A percentile compares a stretch with the other conserved stretches of the same genome.
These are phyloP conservation scores for Vimba vimba DNA, from an alignment of 2,113 vertebrate species.

Conservation along the genomic window DNA sequence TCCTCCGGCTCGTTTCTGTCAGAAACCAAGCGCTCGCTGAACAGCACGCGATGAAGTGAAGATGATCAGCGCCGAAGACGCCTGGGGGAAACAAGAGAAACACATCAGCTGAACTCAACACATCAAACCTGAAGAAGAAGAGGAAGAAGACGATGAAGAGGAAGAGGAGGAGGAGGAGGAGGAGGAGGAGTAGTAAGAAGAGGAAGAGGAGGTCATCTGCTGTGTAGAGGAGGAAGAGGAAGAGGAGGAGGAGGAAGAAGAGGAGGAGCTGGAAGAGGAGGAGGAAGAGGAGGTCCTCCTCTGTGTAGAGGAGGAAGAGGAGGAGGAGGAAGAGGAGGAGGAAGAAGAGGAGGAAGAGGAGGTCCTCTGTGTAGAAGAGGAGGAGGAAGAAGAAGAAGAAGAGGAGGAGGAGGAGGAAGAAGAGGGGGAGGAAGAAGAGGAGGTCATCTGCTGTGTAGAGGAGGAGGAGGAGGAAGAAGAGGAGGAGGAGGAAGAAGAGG, in stretches of 20 bases:
- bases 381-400: no score
- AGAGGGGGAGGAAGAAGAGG: neutral
- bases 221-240: no score
- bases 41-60: slow-evolving; percentile 47
- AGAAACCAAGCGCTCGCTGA: slow-evolving; percentile 49
- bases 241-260: no score
- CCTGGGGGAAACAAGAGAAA: slow-evolving; percentile 65
- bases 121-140: slow-evolving; percentile 29
- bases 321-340: no score
- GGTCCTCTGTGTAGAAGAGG: no score
- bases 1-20: slow-evolving; percentile 38
- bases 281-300: no score
- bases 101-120: slow-evolving; percentile 59
- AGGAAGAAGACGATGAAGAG: slow-evolving; percentile 43
- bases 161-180: neutral
- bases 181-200: fast-evolving
- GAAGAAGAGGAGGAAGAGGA: no score
- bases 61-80: slow-evolving; percentile 55
- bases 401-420: no score
- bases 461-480: neutral
- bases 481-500: neutral
- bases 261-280: no score
- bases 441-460: no score
- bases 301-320: no score
- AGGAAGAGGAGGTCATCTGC: no score